Percentiles rank a stretch among this genome's conserved stretches.
phyloP scores from a whole-genome alignment of 2,113 vertebrate species.

The Athene noctua region DNA sequence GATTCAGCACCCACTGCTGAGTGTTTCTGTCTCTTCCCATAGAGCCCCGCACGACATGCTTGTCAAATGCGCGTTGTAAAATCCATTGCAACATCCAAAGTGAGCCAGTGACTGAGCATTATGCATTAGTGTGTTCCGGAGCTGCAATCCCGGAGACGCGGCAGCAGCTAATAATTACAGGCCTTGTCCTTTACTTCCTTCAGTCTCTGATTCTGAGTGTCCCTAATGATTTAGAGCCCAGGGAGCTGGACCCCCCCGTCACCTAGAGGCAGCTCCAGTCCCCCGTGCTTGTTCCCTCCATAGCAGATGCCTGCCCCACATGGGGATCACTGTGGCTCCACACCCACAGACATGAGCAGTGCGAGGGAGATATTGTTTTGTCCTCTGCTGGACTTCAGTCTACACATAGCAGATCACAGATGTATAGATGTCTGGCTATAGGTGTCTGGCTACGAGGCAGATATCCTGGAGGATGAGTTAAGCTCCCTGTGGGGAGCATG shows the following conservation, averaged over 20 bases:
- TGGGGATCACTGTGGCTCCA: not conserved
- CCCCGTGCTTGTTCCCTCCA: accelerated
- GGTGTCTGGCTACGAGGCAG: not conserved
- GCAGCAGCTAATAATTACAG: not conserved
- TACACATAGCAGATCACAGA: not conserved
- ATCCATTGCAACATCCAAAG: not conserved
- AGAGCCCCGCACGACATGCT: not conserved
- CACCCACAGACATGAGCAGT: accelerated
- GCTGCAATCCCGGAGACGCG: accelerated
- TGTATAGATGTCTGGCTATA: not conserved
- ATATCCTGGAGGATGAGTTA: not conserved
- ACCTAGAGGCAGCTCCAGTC: accelerated
- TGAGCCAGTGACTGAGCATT: not conserved
- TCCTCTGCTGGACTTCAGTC: not conserved
- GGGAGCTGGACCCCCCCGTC: not conserved
- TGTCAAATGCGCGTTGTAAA: not conserved
- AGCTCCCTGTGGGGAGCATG: accelerated
- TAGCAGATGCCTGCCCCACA: accelerated
- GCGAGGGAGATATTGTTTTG: accelerated
- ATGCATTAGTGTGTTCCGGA: not conserved
- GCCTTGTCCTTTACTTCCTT: not conserved
- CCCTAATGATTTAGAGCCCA: not conserved
- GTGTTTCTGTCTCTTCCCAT: not conserved
- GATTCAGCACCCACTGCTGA: conserved; percentile 12
- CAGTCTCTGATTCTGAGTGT: not conserved